A percentile compares a stretch with the other conserved stretches of the same genome.
Evolutionary conservation across 2,797 vertebrate species (phyloP).

Genomic region (Muraenolepis orangiensis): DNA sequence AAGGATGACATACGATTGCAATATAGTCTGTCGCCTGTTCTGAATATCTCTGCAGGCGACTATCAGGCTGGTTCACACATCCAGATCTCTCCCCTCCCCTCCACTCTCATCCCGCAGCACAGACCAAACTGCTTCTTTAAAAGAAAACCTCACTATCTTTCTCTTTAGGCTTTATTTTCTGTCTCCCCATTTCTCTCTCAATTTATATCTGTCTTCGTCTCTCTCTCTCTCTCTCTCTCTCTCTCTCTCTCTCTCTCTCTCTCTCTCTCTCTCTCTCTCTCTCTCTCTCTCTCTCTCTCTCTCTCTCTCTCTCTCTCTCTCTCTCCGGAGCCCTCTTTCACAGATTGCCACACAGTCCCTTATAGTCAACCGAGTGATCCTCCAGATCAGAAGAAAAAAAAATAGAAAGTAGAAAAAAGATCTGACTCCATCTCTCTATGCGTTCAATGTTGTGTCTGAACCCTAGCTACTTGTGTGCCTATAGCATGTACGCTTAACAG

Average conservation of each 20-base stretch:
- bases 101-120: conserved; percentile 31
- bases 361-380: conserved; percentile 25
- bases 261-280: conserved; percentile 20
- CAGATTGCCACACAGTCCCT: conserved; percentile 11
- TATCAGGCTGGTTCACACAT: conserved; percentile 26
- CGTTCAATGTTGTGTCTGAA: no score
- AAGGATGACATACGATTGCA: neutral
- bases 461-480: neutral
- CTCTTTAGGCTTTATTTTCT: neutral
- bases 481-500: neutral
- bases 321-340: conserved; percentile 9
- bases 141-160: conserved; percentile 10
- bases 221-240: conserved; percentile 7
- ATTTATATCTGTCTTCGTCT: conserved; percentile 24
- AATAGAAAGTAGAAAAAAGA: neutral
- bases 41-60: conserved; percentile 16
- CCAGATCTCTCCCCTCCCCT: conserved; percentile 18
- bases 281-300: conserved; percentile 20
- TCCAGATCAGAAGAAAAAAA: conserved; percentile 33
- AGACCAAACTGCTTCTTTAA: conserved; percentile 30
- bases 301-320: neutral
- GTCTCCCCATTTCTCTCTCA: neutral
- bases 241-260: conserved; percentile 3
- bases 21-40: conserved; percentile 8
- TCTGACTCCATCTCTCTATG: neutral